phyloP scores from a whole-genome alignment of 2,888 invertebrate genomes.

The Sesamia inferens region DNA sequence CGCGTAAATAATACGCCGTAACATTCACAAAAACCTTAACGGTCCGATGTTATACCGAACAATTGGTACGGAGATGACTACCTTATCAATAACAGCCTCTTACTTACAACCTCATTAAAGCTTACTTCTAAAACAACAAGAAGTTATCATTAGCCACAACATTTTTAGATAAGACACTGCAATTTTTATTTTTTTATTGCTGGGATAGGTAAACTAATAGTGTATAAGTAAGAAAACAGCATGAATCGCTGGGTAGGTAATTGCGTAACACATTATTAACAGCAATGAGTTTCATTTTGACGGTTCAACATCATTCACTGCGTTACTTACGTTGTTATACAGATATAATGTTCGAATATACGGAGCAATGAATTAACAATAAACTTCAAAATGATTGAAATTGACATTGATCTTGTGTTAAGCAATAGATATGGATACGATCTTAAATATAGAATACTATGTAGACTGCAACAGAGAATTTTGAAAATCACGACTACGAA shows the following conservation, averaged over 20 bases:
- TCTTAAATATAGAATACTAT: slow-evolving; percentile 35
- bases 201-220: slow-evolving; percentile 54
- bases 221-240: slow-evolving; percentile 31
- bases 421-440: not conserved
- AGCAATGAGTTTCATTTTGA: not conserved
- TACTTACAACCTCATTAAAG: slow-evolving; percentile 79
- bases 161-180: slow-evolving; percentile 83
- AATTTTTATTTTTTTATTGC: slow-evolving; percentile 76
- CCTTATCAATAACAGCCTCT: slow-evolving; percentile 81
- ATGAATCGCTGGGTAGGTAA: not conserved
- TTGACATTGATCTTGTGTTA: not conserved
- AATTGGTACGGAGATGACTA: slow-evolving; percentile 70
- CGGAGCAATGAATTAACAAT: not conserved
- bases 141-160: slow-evolving; percentile 81
- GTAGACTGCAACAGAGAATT: slow-evolving; percentile 16
- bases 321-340: too few species aligned
- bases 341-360: not conserved
- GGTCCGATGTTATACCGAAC: slow-evolving; percentile 35
- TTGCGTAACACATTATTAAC: not conserved
- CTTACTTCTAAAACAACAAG: slow-evolving; percentile 74
- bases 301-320: not conserved
- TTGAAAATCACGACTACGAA: slow-evolving; percentile 20
- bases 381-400: not conserved
- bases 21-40: slow-evolving; percentile 14
- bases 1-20: slow-evolving; percentile 44